Conservation (phyloP, 1,140 invertebrate genomes). For the Trachymyrmex septentrionalis region DNA sequence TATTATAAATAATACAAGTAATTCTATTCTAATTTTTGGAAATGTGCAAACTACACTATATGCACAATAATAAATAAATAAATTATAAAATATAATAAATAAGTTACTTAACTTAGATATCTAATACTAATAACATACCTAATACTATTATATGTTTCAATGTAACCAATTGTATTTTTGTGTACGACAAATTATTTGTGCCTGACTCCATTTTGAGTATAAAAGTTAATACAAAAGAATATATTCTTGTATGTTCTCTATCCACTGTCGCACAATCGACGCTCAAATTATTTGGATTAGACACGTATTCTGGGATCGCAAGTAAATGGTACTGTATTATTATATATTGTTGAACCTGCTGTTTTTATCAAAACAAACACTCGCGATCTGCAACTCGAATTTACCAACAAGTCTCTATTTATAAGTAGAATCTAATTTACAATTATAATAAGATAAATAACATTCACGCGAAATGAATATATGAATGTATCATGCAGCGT, state of each 20-base stretch:
- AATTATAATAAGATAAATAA: not conserved
- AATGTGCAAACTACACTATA: too few relatives aligned
- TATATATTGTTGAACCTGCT: not conserved
- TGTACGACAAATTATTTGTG: not conserved
- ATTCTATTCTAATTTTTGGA: too few relatives aligned
- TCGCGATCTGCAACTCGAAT: not conserved
- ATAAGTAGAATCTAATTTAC: too few relatives aligned
- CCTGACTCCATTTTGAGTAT: not conserved
- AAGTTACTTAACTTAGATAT: not conserved
- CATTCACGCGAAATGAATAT: not conserved
- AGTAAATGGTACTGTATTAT: conserved; percentile 29
- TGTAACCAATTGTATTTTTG: not conserved
- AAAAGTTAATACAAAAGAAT: not conserved
- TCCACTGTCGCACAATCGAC: not conserved
- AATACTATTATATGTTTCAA: not conserved
- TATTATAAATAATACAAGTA: too few relatives aligned
- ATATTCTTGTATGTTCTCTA: too few relatives aligned
- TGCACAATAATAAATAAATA: too few relatives aligned
- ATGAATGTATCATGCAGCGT: too few relatives aligned
- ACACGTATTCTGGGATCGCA: not conserved
- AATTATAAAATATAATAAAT: not conserved
- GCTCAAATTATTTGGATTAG: not conserved
- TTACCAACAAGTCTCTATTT: not conserved
- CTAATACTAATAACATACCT: not conserved
- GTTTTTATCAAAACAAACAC: not conserved